These are phyloP conservation scores for Taenioides sp. DNA, from an alignment of 2,797 vertebrate genomes.

Conservation along the genomic window DNA sequence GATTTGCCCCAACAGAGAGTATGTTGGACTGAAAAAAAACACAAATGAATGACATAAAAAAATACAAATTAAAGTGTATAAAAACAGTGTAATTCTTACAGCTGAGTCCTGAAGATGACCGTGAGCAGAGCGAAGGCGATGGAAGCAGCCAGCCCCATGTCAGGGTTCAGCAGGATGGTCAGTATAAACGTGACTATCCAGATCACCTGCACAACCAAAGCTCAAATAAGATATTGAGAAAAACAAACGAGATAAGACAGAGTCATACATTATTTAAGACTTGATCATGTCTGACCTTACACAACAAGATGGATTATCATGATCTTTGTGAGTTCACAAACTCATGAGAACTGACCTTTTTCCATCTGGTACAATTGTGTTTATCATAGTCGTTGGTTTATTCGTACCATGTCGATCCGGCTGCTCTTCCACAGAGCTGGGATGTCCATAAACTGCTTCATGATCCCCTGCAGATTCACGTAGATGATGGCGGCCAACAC, in stretches of 20 bases:
- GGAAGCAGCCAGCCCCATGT: constrained; percentile 86
- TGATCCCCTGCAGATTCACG: constrained; percentile 91
- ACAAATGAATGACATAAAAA: constrained; percentile 4
- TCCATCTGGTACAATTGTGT: not conserved
- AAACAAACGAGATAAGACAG: no score
- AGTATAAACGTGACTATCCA: constrained; percentile 90
- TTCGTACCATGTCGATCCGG: constrained; percentile 86
- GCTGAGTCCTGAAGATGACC: constrained; percentile 90
- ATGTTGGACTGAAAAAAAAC: constrained; percentile 80
- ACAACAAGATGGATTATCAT: no score
- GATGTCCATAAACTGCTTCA: constrained; percentile 88
- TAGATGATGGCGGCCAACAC: constrained; percentile 88
- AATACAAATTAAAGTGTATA: not conserved
- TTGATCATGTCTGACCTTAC: no score
- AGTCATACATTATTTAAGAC: no score
- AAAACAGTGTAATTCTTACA: constrained; percentile 74
- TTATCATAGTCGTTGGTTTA: not conserved
- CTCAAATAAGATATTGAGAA: not conserved
- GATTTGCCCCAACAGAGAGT: constrained; percentile 88
- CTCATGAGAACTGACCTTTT: not conserved
- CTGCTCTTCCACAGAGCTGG: constrained; percentile 84
- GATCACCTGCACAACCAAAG: constrained; percentile 74
- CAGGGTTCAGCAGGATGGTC: constrained; percentile 86
- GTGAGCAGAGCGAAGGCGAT: constrained; percentile 91
- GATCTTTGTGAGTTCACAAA: no score